phyloP scores from a whole-genome alignment of 2,113 vertebrate genomes.

The Gymnobelideus leadbeateri region DNA sequence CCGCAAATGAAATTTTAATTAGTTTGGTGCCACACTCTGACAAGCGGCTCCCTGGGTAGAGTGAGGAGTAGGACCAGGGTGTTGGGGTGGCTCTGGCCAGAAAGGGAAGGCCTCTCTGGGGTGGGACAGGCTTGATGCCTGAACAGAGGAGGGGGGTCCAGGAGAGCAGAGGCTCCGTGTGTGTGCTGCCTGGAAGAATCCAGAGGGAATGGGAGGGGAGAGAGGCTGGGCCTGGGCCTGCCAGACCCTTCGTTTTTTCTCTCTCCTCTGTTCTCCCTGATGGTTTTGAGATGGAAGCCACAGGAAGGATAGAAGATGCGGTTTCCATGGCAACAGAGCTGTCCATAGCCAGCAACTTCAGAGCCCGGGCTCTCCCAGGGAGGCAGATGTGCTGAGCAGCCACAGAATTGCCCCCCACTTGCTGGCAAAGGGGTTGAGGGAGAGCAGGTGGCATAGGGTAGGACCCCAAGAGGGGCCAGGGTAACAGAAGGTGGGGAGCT shows the following conservation, averaged over 20 bases:
- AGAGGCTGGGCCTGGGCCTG: slow-evolving; percentile 34
- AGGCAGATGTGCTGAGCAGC: slow-evolving; percentile 74
- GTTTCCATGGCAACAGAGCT: slow-evolving; percentile 79
- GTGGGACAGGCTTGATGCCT: neutral
- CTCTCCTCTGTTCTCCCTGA: slow-evolving; percentile 70
- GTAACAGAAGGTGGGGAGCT: neutral
- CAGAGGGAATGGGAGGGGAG: neutral
- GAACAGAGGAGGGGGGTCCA: neutral
- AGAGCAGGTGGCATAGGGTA: slow-evolving; percentile 72
- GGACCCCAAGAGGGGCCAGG: neutral
- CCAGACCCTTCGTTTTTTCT: slow-evolving; percentile 56
- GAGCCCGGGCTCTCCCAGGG: slow-evolving; percentile 73
- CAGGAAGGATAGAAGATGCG: slow-evolving; percentile 75
- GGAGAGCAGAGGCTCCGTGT: slow-evolving; percentile 4
- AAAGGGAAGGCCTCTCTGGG: neutral
- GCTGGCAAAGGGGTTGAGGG: slow-evolving; percentile 67
- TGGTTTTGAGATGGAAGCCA: slow-evolving; percentile 79
- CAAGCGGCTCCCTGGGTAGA: slow-evolving; percentile 29
- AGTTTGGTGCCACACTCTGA: slow-evolving; percentile 61
- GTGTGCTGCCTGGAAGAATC: slow-evolving; percentile 23
- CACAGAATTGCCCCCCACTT: slow-evolving; percentile 64
- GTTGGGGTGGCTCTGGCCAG: slow-evolving; percentile 11
- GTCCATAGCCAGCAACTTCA: slow-evolving; percentile 76
- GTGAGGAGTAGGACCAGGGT: slow-evolving; percentile 39
- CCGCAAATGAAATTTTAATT: slow-evolving; percentile 82